These are phyloP conservation scores for Cyclura pinguis DNA, from an alignment of 2,797 vertebrate genomes.

Conservation along the genomic window DNA sequence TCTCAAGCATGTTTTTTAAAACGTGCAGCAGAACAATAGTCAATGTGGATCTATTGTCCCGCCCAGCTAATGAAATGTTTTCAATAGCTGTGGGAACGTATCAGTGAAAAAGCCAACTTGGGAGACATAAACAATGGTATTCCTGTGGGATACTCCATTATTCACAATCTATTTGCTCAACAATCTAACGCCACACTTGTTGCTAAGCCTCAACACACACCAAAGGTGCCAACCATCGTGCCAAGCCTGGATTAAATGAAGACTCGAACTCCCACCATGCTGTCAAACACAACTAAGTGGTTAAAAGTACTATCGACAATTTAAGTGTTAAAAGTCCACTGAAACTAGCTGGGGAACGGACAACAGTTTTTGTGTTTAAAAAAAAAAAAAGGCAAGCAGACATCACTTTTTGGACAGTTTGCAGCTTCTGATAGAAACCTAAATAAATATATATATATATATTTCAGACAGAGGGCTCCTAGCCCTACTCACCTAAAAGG, in stretches of 20 bases:
- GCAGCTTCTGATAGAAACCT: not conserved
- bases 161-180: slow-evolving; percentile 17
- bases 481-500: not conserved
- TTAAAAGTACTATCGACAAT: no score
- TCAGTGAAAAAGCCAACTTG: slow-evolving; percentile 66
- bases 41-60: no score
- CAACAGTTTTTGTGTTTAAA: not conserved
- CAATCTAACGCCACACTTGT: slow-evolving; percentile 31
- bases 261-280: not conserved
- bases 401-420: no score
- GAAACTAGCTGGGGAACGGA: not conserved
- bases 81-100: slow-evolving; percentile 49
- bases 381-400: not conserved
- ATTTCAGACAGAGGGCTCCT: not conserved
- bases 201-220: slow-evolving; percentile 35
- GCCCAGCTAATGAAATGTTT: not conserved
- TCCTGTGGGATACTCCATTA: slow-evolving; percentile 56
- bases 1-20: not conserved
- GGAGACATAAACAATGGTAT: slow-evolving; percentile 52
- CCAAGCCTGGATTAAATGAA: not conserved
- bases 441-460: not conserved
- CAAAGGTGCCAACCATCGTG: not conserved
- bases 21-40: not conserved
- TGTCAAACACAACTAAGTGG: no score
- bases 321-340: no score